Conservation (phyloP, 1,140 invertebrate species). For the Parasteatoda tepidariorum region DNA sequence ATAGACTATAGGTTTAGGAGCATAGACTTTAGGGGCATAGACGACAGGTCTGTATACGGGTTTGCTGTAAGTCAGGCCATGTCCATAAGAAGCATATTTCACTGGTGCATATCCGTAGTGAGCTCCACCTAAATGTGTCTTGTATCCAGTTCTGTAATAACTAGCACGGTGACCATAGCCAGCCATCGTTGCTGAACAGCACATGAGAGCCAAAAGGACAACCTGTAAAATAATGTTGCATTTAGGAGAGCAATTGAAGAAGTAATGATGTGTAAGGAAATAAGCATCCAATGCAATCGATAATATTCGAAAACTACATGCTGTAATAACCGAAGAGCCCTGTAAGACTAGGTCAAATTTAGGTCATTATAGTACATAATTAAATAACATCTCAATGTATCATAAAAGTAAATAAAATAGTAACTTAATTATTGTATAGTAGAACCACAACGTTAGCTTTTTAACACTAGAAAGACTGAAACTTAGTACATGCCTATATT, state of each 20-base stretch:
- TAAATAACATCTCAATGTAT: too few relatives aligned
- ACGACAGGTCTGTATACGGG: slow-evolving; percentile 2
- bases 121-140: slow-evolving; percentile 20
- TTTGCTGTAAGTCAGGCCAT: background rate
- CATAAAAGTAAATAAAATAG: too few relatives aligned
- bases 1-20: slow-evolving; percentile 20
- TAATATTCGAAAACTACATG: too few relatives aligned
- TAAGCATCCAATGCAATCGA: too few relatives aligned
- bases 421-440: too few relatives aligned
- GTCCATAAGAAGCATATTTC: background rate
- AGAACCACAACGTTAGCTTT: too few relatives aligned
- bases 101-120: slow-evolving; percentile 10
- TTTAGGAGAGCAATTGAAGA: background rate
- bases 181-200: slow-evolving; percentile 19
- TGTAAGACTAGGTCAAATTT: too few relatives aligned
- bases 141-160: slow-evolving; percentile 2
- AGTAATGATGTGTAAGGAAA: too few relatives aligned
- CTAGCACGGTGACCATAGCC: slow-evolving; percentile 4
- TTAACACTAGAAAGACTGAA: too few relatives aligned
- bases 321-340: too few relatives aligned
- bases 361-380: too few relatives aligned
- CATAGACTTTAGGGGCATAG: background rate
- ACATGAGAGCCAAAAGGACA: background rate
- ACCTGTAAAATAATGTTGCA: slow-evolving; percentile 2
- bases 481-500: too few relatives aligned